A percentile compares a stretch with the other conserved stretches of the same genome.
phyloP scores from a whole-genome alignment of 2,797 vertebrate genomes.

The Lepilemur ruficaudatus region DNA sequence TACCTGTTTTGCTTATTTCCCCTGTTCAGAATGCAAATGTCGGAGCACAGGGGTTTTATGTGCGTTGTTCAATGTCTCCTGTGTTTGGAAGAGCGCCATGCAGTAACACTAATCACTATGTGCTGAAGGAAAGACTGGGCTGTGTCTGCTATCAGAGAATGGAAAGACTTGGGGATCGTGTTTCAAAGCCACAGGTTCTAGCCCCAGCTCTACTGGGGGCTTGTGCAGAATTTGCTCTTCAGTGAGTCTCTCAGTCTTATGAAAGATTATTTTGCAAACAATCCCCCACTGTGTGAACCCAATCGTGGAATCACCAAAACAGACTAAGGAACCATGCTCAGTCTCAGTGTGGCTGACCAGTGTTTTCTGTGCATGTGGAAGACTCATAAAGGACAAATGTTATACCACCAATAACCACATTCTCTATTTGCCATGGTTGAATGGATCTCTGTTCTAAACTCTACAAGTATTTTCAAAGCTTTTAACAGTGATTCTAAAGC shows the following conservation, averaged over 20 bases:
- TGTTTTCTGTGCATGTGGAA: background rate
- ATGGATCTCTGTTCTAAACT: background rate
- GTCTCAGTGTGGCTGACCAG: background rate
- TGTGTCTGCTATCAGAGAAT: background rate
- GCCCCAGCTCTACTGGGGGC: accelerated
- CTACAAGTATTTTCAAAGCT: conserved; percentile 23
- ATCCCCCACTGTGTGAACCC: background rate
- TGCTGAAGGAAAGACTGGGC: background rate
- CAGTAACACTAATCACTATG: background rate
- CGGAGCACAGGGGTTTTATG: background rate
- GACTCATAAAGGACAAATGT: background rate
- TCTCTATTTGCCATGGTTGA: conserved; percentile 11
- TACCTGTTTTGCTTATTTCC: background rate
- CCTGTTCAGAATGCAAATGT: background rate
- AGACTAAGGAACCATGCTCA: background rate
- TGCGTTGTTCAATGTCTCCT: background rate
- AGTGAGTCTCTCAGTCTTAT: background rate
- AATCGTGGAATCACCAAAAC: background rate
- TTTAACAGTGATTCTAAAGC: conserved; percentile 58
- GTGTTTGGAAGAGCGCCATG: background rate
- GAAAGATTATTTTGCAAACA: background rate
- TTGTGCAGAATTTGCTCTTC: background rate
- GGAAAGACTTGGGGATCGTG: background rate
- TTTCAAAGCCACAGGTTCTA: background rate
- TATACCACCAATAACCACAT: background rate